A percentile compares a stretch with the other conserved stretches of the same genome.
phyloP scores from a whole-genome alignment of 2,113 vertebrate species.

The Solenodon paradoxus region DNA sequence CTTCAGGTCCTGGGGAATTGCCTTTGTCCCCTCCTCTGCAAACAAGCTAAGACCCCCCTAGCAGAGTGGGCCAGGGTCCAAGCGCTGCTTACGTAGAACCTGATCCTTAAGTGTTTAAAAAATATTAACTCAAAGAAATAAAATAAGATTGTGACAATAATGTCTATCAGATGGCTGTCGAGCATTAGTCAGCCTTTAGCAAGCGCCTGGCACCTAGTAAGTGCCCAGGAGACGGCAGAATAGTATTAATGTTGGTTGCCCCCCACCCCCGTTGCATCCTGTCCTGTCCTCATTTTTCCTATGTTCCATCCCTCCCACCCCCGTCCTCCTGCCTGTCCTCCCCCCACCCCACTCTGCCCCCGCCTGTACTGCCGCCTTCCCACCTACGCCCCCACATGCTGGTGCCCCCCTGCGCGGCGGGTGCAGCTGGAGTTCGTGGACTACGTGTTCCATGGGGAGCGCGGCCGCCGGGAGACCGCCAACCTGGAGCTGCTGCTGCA shows the following conservation, averaged over 20 bases:
- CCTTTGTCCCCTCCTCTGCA: not conserved
- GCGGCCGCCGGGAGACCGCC: constrained; percentile 94
- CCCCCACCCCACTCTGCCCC: not conserved
- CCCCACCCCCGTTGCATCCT: not conserved
- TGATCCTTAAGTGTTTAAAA: not conserved
- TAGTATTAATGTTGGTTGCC: not conserved
- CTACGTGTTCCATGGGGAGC: constrained; percentile 95
- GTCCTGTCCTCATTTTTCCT: not conserved
- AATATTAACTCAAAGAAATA: not conserved
- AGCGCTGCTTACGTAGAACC: not conserved
- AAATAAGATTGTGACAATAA: not conserved
- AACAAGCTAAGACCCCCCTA: not conserved
- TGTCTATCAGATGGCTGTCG: not conserved
- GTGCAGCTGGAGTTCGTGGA: constrained; percentile 95
- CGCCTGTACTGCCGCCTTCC: not conserved
- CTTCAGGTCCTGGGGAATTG: not conserved
- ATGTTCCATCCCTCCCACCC: not conserved
- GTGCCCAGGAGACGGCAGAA: not conserved
- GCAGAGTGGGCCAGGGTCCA: not conserved
- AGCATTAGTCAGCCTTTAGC: not conserved
- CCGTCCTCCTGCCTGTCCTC: not conserved
- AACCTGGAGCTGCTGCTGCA: constrained; percentile 98
- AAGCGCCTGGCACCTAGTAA: not conserved
- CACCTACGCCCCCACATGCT: not conserved
- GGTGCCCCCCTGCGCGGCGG: rapidly evolving